A percentile compares a stretch with the other conserved stretches of the same genome.
Conservation (phyloP, 2,888 invertebrate genomes). For the Bombylius major region DNA sequence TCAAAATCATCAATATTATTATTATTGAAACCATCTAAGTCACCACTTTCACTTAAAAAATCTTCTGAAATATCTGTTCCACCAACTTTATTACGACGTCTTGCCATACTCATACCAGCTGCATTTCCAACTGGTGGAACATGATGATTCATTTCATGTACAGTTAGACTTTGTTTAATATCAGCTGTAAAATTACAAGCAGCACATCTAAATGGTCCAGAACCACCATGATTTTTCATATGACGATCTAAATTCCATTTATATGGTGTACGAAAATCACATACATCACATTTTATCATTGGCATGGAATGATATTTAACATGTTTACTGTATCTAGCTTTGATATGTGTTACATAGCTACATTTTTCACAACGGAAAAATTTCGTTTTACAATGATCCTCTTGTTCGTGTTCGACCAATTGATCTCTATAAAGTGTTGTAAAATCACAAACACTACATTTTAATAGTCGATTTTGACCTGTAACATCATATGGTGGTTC, state of each 20-base stretch:
- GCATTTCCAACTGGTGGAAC: constrained; percentile 63
- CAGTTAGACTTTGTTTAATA: constrained; percentile 81
- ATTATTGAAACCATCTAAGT: constrained; percentile 19
- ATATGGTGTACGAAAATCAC: constrained; percentile 86
- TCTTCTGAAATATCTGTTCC: constrained; percentile 41
- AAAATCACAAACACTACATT: constrained; percentile 59
- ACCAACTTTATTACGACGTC: constrained; percentile 62
- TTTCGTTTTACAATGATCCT: constrained; percentile 62
- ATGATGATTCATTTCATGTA: constrained; percentile 85
- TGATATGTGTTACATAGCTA: constrained; percentile 81
- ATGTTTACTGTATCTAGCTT: constrained; percentile 81
- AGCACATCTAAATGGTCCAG: constrained; percentile 71
- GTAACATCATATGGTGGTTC: constrained; percentile 6
- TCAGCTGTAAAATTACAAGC: constrained; percentile 85
- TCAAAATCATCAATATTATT: constrained; percentile 33
- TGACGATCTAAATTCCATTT: constrained; percentile 90
- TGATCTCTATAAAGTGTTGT: constrained; percentile 50
- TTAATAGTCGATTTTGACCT: constrained; percentile 28
- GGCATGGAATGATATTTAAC: constrained; percentile 90
- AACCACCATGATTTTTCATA: constrained; percentile 80
- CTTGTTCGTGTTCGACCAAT: constrained; percentile 55
- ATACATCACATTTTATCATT: constrained; percentile 86
- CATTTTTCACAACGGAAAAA: constrained; percentile 83
- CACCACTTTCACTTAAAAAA: constrained; percentile 11
- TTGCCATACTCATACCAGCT: constrained; percentile 40